Evolutionary conservation across 2,797 vertebrate species (phyloP), one percentile per base, ranked within the genome.

Genomic region (Notolabrus celidotus): DNA sequence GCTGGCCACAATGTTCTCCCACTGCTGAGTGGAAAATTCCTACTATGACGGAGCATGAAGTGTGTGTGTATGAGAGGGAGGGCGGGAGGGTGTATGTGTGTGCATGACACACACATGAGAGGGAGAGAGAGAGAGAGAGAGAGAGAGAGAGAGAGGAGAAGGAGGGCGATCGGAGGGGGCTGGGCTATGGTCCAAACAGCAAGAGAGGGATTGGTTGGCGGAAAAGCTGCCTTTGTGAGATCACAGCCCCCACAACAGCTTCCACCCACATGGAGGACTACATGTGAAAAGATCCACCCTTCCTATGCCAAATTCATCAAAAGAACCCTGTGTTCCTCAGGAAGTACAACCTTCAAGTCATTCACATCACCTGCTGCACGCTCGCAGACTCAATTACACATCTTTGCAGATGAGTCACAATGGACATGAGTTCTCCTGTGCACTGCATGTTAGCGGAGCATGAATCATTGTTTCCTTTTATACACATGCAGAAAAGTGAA

Each of bases 181-280:
- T 31, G 90, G 88, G 83, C 86, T 65, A 47, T 41, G 36, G 45
- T 84, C 66, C 79, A 81, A 79, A 76, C 43, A 82, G 80, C 76
- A 10, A 33, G 71, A 2, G 39, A 68, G 77, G 70, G 87, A 94
- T 94, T 93, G 90, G 91, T 84, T 86, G 81, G 61, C 57, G 22
- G 77, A 69, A 94, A 95, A 94, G 91, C 92, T 94, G 92, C 93
- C 93, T 92, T 90, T 83, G 73, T 93, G 92, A 94, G 90, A 80
- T 93, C 94, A 94, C 86, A 83, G 84, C 89, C 94, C 89, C 86
- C 88, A 93, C 93, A 92, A 93, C 92, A 94, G 88, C 88, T 80
- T 85, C 84, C 83, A 74, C 71, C 77, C 84, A 87, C 88, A 88
- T 70, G 77, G 56, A 38, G 33, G 73, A 63, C 75, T 69, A 83